phyloP scores from a whole-genome alignment of 2,888 invertebrate genomes.

The Acronicta alni region DNA sequence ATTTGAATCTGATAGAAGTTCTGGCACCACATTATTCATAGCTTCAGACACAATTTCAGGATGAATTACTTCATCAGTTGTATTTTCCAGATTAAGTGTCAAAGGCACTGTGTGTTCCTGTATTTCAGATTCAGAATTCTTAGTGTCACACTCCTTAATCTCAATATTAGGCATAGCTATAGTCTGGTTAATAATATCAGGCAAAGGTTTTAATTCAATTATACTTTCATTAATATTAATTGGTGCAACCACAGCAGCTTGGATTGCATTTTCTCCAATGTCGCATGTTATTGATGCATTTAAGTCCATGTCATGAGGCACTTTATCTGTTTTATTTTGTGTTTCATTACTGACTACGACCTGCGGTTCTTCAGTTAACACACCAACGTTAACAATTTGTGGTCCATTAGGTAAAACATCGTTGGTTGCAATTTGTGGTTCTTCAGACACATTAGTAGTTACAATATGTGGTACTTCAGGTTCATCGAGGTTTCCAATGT shows the following conservation, averaged over 20 bases:
- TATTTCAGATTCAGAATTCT: background rate
- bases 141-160: constrained; percentile 1
- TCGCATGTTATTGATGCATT: constrained; percentile 7
- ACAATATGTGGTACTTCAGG: too few species aligned
- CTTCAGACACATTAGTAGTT: too few species aligned
- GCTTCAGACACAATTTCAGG: constrained; percentile 7
- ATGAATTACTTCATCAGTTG: background rate
- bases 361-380: constrained; percentile 10
- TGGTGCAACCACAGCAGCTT: constrained; percentile 8
- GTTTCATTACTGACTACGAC: background rate
- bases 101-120: background rate
- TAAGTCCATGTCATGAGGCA: constrained; percentile 1
- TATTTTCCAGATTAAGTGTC: background rate
- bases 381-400: background rate
- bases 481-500: too few species aligned
- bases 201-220: constrained; percentile 45
- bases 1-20: constrained; percentile 25
- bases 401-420: constrained; percentile 1
- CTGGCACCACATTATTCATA: constrained; percentile 12
- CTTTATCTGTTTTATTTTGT: constrained; percentile 4
- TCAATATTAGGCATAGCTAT: constrained; percentile 19
- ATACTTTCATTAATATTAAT: constrained; percentile 53
- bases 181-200: constrained; percentile 60
- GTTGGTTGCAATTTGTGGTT: too few species aligned
- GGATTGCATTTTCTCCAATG: constrained; percentile 6